Percentiles rank a stretch among this genome's conserved stretches.
These are phyloP conservation scores for Triplophysa bombifrons DNA, from an alignment of 2,797 vertebrate species.

Conservation along the genomic window DNA sequence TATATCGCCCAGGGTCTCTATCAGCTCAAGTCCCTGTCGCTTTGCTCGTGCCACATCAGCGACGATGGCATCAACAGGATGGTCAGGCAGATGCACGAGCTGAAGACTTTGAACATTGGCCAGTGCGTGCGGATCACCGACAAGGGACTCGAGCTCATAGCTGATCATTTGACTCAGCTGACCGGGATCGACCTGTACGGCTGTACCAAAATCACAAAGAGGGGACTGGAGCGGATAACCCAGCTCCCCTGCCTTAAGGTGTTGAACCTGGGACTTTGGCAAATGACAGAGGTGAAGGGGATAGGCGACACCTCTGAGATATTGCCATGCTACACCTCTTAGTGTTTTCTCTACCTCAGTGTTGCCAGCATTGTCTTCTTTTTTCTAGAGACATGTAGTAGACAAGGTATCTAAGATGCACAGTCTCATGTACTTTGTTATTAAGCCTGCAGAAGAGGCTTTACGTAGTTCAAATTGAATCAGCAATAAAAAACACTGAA, in stretches of 20 bases:
- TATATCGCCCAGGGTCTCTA: slow-evolving; percentile 98
- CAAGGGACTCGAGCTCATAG: slow-evolving; percentile 98
- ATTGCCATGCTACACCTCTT: slow-evolving; percentile 30
- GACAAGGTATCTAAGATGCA: slow-evolving; percentile 18
- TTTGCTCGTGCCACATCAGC: slow-evolving; percentile 97
- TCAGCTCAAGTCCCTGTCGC: slow-evolving; percentile 92
- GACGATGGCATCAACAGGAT: slow-evolving; percentile 97
- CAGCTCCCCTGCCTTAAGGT: slow-evolving; percentile 99
- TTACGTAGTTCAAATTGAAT: slow-evolving; percentile 48
- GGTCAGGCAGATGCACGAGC: slow-evolving; percentile 97
- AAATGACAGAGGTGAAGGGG: slow-evolving; percentile 98
- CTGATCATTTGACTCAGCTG: slow-evolving; percentile 96
- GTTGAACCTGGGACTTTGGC: slow-evolving; percentile 98
- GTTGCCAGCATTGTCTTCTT: slow-evolving; percentile 34
- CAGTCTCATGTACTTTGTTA: slow-evolving; percentile 16
- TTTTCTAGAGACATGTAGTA: slow-evolving; percentile 25
- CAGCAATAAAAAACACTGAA: slow-evolving; percentile 47
- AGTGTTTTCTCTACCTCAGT: slow-evolving; percentile 53
- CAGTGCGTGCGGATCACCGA: slow-evolving; percentile 98
- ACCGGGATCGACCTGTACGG: slow-evolving; percentile 98
- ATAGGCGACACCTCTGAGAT: slow-evolving; percentile 80
- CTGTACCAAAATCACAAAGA: slow-evolving; percentile 97
- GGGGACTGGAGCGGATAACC: slow-evolving; percentile 96
- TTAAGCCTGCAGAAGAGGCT: slow-evolving; percentile 22
- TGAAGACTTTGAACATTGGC: slow-evolving; percentile 96